Evolutionary conservation across 1,140 invertebrate genomes (phyloP), one percentile per base, ranked within the genome.

Genomic region (Phortica variegata): DNA sequence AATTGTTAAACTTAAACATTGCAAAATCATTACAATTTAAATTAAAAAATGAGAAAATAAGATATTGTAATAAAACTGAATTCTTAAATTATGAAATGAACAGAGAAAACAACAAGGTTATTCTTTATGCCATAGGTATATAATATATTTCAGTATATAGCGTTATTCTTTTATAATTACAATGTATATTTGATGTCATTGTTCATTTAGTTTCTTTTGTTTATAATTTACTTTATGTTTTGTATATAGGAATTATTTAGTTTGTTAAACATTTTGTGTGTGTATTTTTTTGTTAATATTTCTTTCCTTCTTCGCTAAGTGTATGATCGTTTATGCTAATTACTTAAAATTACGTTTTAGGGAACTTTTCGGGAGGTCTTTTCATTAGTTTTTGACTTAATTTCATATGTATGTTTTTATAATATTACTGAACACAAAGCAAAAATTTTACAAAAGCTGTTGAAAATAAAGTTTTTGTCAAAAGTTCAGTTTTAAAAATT

Each of bases 231-330:
- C 6, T 9, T 34, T n/a, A 9, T 34, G 8, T 34, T 6, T 62
- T 66, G 62, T 66, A 68, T 68, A 68, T 68, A 68, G 63, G 63
- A 68, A 68, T n/a, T 68, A 68, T 63, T 68, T 68, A 66, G 58
- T 47, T 46, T 66, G 62, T 68, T 66, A 66, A 68, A 57, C 62
- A 53, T 59, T 46, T 57, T 46, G 19, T 40, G 3, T 46, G 12
- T 23, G 10, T 41, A 53, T 58, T 49, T 54, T 41, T 60, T 42
- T 47, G 41, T 60, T 44, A n/a, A n/a, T n/a, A n/a, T n/a, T n/a
- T n/a, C n/a, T n/a, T n/a, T n/a, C n/a, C n/a, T n/a, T n/a, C n/a
- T n/a, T n/a, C n/a, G n/a, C n/a, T n/a, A n/a, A n/a, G n/a, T n/a
- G n/a, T n/a, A n/a, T n/a, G n/a, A n/a, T n/a, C n/a, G n/a, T 58